These are phyloP conservation scores for Akabosia matsudoensis DNA, from an alignment of 1,140 invertebrate species.

Conservation along the genomic window DNA sequence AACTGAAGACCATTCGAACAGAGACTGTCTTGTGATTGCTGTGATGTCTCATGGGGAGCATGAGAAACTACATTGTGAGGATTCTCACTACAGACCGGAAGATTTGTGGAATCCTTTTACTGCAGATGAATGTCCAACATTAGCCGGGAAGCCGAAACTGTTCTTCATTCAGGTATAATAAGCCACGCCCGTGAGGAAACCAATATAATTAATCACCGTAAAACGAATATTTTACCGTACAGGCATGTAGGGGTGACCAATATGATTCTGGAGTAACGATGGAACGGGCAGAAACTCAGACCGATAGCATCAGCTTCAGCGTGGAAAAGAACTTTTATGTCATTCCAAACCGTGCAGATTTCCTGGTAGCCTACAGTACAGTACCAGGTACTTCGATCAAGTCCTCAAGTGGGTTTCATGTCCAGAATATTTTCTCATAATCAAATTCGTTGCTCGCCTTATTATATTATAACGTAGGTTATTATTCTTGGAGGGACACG, in stretches of 20 bases:
- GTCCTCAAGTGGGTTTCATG: not conserved
- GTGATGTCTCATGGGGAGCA: slow-evolving; percentile 58
- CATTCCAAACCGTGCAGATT: slow-evolving; percentile 60
- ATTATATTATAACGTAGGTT: slow-evolving; percentile 53
- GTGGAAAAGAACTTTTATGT: slow-evolving; percentile 46
- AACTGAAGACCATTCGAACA: slow-evolving; percentile 50
- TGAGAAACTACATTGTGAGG: slow-evolving; percentile 55
- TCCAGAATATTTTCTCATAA: not conserved
- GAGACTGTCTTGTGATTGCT: slow-evolving; percentile 53
- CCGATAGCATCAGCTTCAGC: slow-evolving; percentile 31
- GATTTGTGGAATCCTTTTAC: slow-evolving; percentile 55
- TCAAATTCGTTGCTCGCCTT: not conserved
- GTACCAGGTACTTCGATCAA: slow-evolving; percentile 53
- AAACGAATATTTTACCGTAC: not conserved
- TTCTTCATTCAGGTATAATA: slow-evolving; percentile 53
- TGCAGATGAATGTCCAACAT: slow-evolving; percentile 53
- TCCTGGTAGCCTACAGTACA: slow-evolving; percentile 59
- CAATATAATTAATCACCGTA: not conserved
- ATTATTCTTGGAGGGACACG: slow-evolving; percentile 60
- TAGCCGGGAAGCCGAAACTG: slow-evolving; percentile 56
- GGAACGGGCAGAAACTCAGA: slow-evolving; percentile 29
- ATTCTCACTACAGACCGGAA: slow-evolving; percentile 49
- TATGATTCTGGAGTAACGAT: slow-evolving; percentile 50
- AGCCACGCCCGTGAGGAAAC: not conserved
- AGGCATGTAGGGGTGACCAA: slow-evolving; percentile 54